These are phyloP conservation scores for Myotis planiceps DNA, from an alignment of 2,797 vertebrate genomes.

Conservation along the genomic window DNA sequence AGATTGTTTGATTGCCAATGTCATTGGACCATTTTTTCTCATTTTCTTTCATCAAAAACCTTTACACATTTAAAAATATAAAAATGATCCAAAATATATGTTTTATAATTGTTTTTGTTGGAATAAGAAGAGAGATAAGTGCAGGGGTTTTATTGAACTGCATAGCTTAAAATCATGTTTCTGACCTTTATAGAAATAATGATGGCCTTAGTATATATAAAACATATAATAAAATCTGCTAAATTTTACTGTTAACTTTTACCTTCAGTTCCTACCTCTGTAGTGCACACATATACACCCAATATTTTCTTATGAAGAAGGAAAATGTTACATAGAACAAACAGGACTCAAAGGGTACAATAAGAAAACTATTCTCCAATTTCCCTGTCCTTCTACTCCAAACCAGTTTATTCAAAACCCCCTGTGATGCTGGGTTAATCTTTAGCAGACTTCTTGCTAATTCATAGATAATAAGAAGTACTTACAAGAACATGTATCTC, in stretches of 20 bases:
- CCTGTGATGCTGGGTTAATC: neutral
- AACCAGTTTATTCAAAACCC: neutral
- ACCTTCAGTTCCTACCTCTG: neutral
- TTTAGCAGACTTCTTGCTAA: neutral
- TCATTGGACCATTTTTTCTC: neutral
- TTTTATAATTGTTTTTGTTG: neutral
- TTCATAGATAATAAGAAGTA: neutral
- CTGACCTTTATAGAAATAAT: neutral
- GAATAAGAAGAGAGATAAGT: neutral
- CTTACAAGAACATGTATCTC: neutral
- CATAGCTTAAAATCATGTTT: neutral
- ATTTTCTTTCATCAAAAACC: neutral
- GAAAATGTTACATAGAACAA: neutral
- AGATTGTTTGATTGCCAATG: neutral
- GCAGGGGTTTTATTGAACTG: neutral
- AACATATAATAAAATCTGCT: neutral
- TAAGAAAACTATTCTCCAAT: neutral
- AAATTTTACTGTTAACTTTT: neutral
- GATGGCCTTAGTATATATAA: neutral
- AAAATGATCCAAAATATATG: neutral
- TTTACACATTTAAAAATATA: neutral
- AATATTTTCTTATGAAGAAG: neutral
- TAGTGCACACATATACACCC: neutral
- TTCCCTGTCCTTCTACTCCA: accelerated
- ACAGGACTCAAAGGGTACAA: neutral